phyloP scores from a whole-genome alignment of 2,797 vertebrate species.

The Distichodus sexfasciatus region DNA sequence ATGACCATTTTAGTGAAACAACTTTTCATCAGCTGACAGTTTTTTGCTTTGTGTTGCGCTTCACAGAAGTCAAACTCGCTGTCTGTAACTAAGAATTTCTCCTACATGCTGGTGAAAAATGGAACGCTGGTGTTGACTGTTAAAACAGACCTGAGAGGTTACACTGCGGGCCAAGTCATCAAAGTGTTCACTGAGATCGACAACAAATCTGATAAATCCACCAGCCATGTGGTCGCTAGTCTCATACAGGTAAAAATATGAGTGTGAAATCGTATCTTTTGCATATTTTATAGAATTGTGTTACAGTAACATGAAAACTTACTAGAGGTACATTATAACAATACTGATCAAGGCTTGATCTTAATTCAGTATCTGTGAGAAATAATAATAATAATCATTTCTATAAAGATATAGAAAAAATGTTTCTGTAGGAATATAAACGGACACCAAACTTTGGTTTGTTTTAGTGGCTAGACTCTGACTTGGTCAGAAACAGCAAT shows the following conservation, averaged over 20 bases:
- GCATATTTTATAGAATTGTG: too few relatives aligned
- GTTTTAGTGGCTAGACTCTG: too few relatives aligned
- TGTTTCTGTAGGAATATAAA: too few relatives aligned
- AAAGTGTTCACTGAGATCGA: slow-evolving; percentile 80
- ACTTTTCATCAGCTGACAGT: too few relatives aligned
- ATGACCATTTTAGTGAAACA: not conserved
- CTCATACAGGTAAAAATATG: slow-evolving; percentile 84
- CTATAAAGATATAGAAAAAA: too few relatives aligned
- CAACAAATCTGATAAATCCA: slow-evolving; percentile 89
- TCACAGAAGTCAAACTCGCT: slow-evolving; percentile 78
- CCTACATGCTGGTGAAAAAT: slow-evolving; percentile 90
- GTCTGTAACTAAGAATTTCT: slow-evolving; percentile 85
- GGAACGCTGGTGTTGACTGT: slow-evolving; percentile 82
- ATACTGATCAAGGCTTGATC: too few relatives aligned
- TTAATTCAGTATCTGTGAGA: too few relatives aligned
- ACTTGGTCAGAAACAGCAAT: too few relatives aligned
- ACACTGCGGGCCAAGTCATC: slow-evolving; percentile 86
- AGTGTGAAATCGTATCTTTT: not conserved
- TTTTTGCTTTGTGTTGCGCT: not conserved
- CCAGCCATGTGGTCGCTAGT: slow-evolving; percentile 81
- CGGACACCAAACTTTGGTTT: too few relatives aligned
- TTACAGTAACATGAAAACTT: too few relatives aligned
- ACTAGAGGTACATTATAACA: too few relatives aligned
- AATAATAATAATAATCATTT: too few relatives aligned
- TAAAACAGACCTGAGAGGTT: slow-evolving; percentile 83